Evolutionary conservation across 2,113 vertebrate genomes (phyloP), one percentile per base, ranked within the genome.

Genomic region (Dissostichus mawsoni): DNA sequence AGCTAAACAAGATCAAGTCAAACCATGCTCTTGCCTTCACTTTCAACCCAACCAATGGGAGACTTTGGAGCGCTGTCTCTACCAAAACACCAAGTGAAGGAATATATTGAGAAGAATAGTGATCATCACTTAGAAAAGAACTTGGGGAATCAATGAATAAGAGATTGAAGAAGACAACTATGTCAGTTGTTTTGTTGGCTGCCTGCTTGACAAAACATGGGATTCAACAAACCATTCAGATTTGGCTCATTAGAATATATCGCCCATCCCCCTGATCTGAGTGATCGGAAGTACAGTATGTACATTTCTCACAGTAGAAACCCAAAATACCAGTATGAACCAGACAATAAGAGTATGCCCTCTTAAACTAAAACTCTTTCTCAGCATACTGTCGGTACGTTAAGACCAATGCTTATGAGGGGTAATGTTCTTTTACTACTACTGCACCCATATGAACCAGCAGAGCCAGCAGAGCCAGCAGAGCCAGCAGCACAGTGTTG

Each of bases 371-470:
- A 36, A 36, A 36, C 33, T 36, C 3, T 36, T 36, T 36, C 5
- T 36, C 33, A 36, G 33, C 33, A 36, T 5, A 36, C 33, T 36
- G 33, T 36, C 33, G 33, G 33, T 36, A 36, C 3, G 33, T 5
- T 36, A 3, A 36, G 33, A 36, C 33, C 33, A 36, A 36, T 5
- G 33, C 33, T 36, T 36, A 36, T 36, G 33, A 36, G 33, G 33
- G 33, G 33, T 36, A 36, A 36, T 36, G 5, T 36, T 36, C 33
- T 36, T 36, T 36, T 36, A 20, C 20, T 20, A 9, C 52, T 29
- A 25, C 29, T 53, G 52, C 12, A 17, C 68, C 77, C 52, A 6
- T 17, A 83, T 36, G 56, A 47, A 7, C 79, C 74, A 62, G 81
- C 71, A 74, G 52, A 57, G 36, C 5, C 18, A 23, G 56, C 70